phyloP scores from a whole-genome alignment of 2,797 vertebrate genomes.

The Gambusia yucatana region DNA sequence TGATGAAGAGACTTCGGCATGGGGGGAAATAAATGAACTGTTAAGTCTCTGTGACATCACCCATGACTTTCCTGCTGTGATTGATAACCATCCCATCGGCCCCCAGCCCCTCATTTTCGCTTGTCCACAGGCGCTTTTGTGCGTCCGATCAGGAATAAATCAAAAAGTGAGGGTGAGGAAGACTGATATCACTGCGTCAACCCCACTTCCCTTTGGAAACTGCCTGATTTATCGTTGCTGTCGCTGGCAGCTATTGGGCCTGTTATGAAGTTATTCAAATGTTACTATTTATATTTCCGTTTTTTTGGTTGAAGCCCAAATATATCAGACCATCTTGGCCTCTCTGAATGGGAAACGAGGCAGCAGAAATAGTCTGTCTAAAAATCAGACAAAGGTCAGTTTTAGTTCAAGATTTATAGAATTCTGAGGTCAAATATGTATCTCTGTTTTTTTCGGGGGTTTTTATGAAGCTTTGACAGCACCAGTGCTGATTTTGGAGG shows the following conservation, averaged over 20 bases:
- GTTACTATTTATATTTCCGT: conserved; percentile 76
- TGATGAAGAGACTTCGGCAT: conserved; percentile 76
- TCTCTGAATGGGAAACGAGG: conserved; percentile 49
- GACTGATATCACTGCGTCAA: conserved; percentile 80
- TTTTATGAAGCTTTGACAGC: background rate
- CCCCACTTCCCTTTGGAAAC: conserved; percentile 79
- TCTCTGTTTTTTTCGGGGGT: no score
- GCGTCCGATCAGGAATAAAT: conserved; percentile 85
- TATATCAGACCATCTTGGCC: conserved; percentile 70
- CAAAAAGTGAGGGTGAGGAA: conserved; percentile 81
- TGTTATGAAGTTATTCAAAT: conserved; percentile 81
- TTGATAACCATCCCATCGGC: conserved; percentile 82
- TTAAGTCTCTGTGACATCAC: conserved; percentile 79
- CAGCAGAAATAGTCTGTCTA: conserved; percentile 43
- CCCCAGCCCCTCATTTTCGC: conserved; percentile 75
- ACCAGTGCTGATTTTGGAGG: background rate
- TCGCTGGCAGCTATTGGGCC: conserved; percentile 70
- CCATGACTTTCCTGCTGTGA: conserved; percentile 77
- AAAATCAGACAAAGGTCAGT: conserved; percentile 31
- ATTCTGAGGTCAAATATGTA: background rate
- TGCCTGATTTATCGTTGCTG: conserved; percentile 81
- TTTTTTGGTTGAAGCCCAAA: conserved; percentile 73
- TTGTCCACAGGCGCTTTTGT: conserved; percentile 80
- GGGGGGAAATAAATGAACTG: conserved; percentile 79
- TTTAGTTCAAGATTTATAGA: background rate